phyloP scores from a whole-genome alignment of 2,113 vertebrate species.

The Ageneiosus marmoratus region DNA sequence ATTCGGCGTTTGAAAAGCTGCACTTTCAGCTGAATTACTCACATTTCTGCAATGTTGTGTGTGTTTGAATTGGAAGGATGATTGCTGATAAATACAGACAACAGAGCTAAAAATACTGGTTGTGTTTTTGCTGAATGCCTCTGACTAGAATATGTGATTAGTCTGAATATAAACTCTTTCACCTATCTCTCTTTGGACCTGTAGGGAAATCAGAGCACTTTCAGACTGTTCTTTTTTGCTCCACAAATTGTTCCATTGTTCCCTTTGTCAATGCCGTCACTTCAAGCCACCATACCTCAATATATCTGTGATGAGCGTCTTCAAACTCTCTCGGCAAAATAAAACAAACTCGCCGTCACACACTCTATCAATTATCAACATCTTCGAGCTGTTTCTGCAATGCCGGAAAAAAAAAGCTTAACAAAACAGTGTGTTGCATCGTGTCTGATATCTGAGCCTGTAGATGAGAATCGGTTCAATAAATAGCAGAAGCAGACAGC shows the following conservation, averaged over 20 bases:
- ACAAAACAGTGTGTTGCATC: neutral
- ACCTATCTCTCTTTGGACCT: neutral
- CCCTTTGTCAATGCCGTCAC: neutral
- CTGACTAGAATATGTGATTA: neutral
- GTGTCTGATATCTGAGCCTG: neutral
- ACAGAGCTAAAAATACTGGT: neutral
- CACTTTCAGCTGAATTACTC: neutral
- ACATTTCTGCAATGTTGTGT: neutral
- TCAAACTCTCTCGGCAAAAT: neutral
- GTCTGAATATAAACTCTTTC: neutral
- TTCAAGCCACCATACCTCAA: neutral
- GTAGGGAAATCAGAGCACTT: neutral
- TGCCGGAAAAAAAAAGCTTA: neutral
- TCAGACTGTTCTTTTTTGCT: neutral
- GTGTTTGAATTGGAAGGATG: neutral
- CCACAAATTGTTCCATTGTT: neutral
- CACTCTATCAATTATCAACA: conserved; percentile 12
- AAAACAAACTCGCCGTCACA: neutral
- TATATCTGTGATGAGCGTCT: neutral
- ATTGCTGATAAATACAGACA: neutral
- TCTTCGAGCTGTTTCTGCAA: neutral
- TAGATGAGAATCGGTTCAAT: conserved; percentile 7
- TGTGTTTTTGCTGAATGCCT: neutral
- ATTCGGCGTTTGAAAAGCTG: neutral
- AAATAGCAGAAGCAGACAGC: conserved; percentile 33